phyloP scores from a whole-genome alignment of 1,140 invertebrate species.

The Camponotus floridanus region DNA sequence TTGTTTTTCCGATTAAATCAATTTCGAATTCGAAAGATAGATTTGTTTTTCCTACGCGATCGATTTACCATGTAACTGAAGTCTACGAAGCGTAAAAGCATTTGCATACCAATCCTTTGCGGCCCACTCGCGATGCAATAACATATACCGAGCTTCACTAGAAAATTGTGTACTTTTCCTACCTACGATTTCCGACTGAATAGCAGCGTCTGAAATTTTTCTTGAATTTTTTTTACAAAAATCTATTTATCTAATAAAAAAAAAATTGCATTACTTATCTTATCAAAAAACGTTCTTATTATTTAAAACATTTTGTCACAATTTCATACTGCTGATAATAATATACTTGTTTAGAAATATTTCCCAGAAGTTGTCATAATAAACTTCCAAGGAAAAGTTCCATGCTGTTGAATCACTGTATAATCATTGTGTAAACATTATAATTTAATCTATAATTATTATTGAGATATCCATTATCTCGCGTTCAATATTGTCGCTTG shows the following conservation, averaged over 20 bases:
- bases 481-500: neutral
- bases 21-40: neutral
- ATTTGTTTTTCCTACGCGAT: neutral
- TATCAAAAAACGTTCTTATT: neutral
- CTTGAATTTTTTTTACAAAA: neutral
- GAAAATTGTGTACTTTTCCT: slow-evolving; percentile 63
- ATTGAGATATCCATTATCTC: slow-evolving; percentile 4
- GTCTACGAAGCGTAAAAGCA: slow-evolving; percentile 53
- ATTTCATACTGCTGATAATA: neutral
- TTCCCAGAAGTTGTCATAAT: neutral
- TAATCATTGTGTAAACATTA: slow-evolving; percentile 20
- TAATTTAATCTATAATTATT: slow-evolving; percentile 15
- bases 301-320: neutral
- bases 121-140: slow-evolving; percentile 60
- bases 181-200: slow-evolving; percentile 51
- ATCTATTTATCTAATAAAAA: neutral
- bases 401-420: slow-evolving; percentile 1
- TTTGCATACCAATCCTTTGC: slow-evolving; percentile 70
- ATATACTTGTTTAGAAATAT: neutral
- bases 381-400: slow-evolving; percentile 1
- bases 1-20: neutral
- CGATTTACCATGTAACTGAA: neutral
- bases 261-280: neutral
- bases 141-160: slow-evolving; percentile 46
- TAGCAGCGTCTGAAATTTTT: neutral